Percentiles rank a stretch among this genome's conserved stretches.
Evolutionary conservation across 2,113 vertebrate species (phyloP).

Genomic region (Cranoglanis bouderius): DNA sequence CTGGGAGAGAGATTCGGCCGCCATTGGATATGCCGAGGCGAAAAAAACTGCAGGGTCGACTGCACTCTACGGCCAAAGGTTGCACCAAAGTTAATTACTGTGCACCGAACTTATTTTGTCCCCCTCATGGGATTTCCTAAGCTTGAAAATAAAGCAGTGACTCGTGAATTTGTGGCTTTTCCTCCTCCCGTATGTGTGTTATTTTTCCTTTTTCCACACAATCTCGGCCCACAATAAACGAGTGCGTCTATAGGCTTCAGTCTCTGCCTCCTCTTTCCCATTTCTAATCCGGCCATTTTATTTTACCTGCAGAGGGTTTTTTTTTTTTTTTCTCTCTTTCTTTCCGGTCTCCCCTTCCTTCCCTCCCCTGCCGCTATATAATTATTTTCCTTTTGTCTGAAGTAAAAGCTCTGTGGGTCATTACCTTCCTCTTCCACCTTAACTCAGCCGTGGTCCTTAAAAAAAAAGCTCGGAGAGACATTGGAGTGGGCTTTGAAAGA

Average conservation of each 20-base stretch:
- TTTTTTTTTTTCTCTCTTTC: neutral
- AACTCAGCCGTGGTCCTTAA: slow-evolving; percentile 36
- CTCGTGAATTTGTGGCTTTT: slow-evolving; percentile 48
- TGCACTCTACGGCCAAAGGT: slow-evolving; percentile 52
- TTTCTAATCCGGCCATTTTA: slow-evolving; percentile 30
- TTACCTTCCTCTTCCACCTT: slow-evolving; percentile 38
- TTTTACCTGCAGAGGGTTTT: slow-evolving; percentile 36
- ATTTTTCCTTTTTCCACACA: neutral
- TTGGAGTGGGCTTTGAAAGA: slow-evolving; percentile 2
- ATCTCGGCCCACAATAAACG: slow-evolving; percentile 2
- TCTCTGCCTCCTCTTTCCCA: neutral
- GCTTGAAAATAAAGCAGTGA: slow-evolving; percentile 49
- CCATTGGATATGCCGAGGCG: slow-evolving; percentile 36
- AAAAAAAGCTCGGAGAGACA: slow-evolving; percentile 22
- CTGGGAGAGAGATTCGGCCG: slow-evolving; percentile 43
- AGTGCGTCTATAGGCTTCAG: slow-evolving; percentile 24
- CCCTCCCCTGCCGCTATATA: slow-evolving; percentile 1
- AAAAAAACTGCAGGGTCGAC: slow-evolving; percentile 53
- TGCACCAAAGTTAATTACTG: slow-evolving; percentile 60
- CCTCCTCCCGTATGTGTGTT: neutral
- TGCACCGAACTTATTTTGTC: slow-evolving; percentile 55
- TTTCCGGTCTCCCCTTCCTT: neutral
- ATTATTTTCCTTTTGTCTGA: slow-evolving; percentile 45
- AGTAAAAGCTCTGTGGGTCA: slow-evolving; percentile 50
- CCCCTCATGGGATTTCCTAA: slow-evolving; percentile 39